A percentile compares a stretch with the other conserved stretches of the same genome.
Conservation (phyloP, 2,113 vertebrate species). For the Toxostoma redivivum region DNA sequence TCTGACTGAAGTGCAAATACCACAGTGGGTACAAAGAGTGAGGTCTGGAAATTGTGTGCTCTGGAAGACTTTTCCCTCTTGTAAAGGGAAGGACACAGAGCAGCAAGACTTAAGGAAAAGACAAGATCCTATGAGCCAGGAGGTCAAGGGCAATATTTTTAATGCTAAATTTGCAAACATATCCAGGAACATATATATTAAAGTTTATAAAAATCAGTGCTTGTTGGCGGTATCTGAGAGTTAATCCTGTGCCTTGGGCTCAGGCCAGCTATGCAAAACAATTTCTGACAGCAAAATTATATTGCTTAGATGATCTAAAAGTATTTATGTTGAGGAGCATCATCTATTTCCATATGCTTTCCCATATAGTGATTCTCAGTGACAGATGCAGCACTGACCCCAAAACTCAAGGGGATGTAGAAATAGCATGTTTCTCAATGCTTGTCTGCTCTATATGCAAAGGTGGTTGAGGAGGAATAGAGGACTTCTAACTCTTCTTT, state of each 20-base stretch:
- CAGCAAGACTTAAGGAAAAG: neutral
- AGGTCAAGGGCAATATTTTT: neutral
- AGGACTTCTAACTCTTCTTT: neutral
- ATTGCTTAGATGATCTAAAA: neutral
- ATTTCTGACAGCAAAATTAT: neutral
- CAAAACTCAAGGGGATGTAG: neutral
- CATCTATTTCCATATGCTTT: neutral
- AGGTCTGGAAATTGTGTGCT: neutral
- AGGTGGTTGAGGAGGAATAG: neutral
- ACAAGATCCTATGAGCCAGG: neutral
- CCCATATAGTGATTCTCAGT: neutral
- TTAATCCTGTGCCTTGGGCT: neutral
- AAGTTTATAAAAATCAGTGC: neutral
- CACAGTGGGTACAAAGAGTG: neutral
- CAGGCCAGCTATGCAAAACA: neutral
- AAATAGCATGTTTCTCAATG: neutral
- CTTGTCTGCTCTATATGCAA: neutral
- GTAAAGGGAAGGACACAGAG: neutral
- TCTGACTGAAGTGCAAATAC: neutral
- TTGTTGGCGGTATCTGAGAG: neutral
- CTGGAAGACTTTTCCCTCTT: neutral
- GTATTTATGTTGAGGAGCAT: neutral
- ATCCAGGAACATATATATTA: neutral
- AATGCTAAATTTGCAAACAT: neutral
- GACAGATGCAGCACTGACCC: neutral